A percentile compares a stretch with the other conserved stretches of the same genome.
Conservation (phyloP, 2,113 vertebrate species). For the Atlantisia rogersi region DNA sequence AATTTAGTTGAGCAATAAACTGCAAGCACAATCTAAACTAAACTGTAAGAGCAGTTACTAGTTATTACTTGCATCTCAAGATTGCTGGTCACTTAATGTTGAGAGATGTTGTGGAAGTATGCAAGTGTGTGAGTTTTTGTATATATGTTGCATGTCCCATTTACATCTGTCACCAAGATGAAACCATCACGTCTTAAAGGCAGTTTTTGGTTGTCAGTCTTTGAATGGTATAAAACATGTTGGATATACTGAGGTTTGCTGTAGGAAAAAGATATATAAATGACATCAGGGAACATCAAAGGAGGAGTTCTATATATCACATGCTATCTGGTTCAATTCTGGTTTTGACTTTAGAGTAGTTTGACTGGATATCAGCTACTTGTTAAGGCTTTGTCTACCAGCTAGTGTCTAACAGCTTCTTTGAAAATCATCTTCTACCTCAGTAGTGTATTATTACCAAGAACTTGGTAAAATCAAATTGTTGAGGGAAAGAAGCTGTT, state of each 20-base stretch:
- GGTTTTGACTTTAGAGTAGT: neutral
- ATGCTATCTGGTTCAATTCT: neutral
- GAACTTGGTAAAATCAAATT: neutral
- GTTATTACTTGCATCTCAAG: neutral
- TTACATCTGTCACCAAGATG: neutral
- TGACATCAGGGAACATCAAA: neutral
- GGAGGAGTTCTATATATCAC: neutral
- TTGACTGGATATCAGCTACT: neutral
- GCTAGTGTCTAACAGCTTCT: neutral
- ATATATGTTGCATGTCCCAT: fast-evolving
- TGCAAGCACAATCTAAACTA: neutral
- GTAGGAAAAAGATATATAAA: neutral
- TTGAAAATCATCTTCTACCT: neutral
- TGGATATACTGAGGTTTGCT: neutral
- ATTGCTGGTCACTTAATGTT: neutral
- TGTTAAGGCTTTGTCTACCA: neutral
- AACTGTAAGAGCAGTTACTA: neutral
- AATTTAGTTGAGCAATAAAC: neutral
- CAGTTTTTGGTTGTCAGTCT: neutral
- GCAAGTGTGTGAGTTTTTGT: neutral
- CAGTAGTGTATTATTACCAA: neutral
- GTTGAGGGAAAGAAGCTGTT: neutral
- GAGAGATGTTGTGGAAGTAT: neutral
- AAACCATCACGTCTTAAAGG: neutral
- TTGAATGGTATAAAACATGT: neutral